Evolutionary conservation across 2,888 invertebrate species (phyloP), one percentile per base, ranked within the genome.

Genomic region (Acronicta aceris): DNA sequence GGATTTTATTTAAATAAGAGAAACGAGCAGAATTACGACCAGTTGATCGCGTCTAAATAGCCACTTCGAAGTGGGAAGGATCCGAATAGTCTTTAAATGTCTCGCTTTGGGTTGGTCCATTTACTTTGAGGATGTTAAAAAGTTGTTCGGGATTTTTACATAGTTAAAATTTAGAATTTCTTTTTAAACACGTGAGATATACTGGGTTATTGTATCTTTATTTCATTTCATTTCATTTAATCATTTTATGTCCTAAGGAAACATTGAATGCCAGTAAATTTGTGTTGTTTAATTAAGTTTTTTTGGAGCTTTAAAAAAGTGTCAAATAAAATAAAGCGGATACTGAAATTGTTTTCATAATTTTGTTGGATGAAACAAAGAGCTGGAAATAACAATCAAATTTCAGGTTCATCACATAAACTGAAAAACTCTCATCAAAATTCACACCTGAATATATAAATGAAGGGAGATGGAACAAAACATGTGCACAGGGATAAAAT

Each of bases 11-110:
- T 68, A 68, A 68, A 71, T 59, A 64, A 67, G 54, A 51, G 60
- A 62, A 59, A 59, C 61, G 59, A 71, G 62, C 61, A 54, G 65
- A 68, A 48, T 53, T 69, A 65, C 68, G 59, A 51, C 25, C 64
- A 55, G 65, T 66, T 68, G 67, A 59, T 66, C 51, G 54, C 55
- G 43, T 56, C 61, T 54, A 59, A 77, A 70, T 70, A 65, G 72
- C 60, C 66, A 65, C 72, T 76, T 74, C 59, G 46, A n/a, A 76
- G 58, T 79, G 62, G 48, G 59, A 47, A 41, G 48, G 30, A 70
- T 52, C 53, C 48, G 52, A 76, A 63, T 47, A 49, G 59, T 53
- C 60, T 64, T 70, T 74, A 64, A 72, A 69, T 74, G 65, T 65
- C 65, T 63, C 50, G 67, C 47, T 41, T 63, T 59, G 59, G 52